Evolutionary conservation across 2,888 invertebrate species (phyloP).

Genomic region (Euzophera pinguis): DNA sequence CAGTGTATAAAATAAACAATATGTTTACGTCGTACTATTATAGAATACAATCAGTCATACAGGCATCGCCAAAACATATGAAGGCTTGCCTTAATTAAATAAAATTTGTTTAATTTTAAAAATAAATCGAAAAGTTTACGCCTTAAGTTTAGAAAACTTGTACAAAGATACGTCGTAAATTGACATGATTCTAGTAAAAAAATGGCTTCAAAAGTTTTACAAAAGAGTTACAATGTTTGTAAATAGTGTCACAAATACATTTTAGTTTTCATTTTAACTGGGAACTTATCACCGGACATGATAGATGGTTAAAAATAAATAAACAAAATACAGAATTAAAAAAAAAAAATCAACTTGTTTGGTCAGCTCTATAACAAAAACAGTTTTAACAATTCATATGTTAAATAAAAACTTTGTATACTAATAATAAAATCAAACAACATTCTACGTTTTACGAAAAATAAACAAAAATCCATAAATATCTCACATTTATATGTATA

Average conservation of each 20-base stretch:
- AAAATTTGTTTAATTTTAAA: slow-evolving; percentile 19
- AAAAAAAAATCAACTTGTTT: background rate
- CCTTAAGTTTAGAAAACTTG: slow-evolving; percentile 1
- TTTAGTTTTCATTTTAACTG: background rate
- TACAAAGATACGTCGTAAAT: slow-evolving; percentile 1
- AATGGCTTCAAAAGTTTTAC: background rate
- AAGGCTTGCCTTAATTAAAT: slow-evolving; percentile 48
- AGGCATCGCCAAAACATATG: slow-evolving; percentile 70
- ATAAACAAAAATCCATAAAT: too few species aligned
- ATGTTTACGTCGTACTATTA: background rate
- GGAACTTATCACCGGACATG: background rate
- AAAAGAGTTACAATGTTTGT: slow-evolving; percentile 2
- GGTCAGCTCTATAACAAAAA: background rate
- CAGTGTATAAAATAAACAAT: too few species aligned
- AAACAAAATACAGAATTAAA: background rate
- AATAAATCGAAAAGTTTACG: slow-evolving; percentile 21
- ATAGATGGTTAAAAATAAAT: background rate
- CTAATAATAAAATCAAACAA: too few species aligned
- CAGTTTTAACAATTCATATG: too few species aligned
- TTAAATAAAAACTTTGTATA: too few species aligned
- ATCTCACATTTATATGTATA: too few species aligned
- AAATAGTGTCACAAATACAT: slow-evolving; percentile 6
- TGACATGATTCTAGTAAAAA: background rate
- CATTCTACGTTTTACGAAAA: too few species aligned
- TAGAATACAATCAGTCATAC: slow-evolving; percentile 5